Evolutionary conservation across 2,797 vertebrate species (phyloP), one percentile per base, ranked within the genome.

Genomic region (Microctenopoma steveboyesi): DNA sequence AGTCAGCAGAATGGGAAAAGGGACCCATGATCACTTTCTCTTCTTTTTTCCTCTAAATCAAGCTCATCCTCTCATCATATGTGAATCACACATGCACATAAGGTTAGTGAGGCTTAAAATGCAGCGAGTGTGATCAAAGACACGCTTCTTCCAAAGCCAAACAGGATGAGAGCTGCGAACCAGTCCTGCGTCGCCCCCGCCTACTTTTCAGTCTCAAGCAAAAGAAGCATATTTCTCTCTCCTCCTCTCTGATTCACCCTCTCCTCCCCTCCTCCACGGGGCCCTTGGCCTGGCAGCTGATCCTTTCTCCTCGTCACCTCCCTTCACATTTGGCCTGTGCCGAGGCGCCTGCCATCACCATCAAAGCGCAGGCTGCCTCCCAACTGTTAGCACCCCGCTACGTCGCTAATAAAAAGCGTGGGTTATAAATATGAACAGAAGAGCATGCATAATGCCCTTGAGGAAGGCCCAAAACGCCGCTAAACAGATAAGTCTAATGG

Each of bases 401-500:
- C 35, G 83, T 71, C 4, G 74, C 89, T 92, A 91, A 91, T 92
- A 92, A 92, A 91, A 91, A 89, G 86, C 84, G 83, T 57, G 84
- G 85, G 88, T 89, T 90, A 91, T 92, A 91, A 91, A 92, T 91
- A 91, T 91, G 91, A 92, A 87, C 66, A 86, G 86, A 91, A 72
- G 83, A 88, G 83, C 88, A 81, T 86, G 88, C 82, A 82, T 84
- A 88, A 88, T 87, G 84, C 87, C 90, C 90, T 84, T 61, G 86
- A 89, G 91, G 87, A 91, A 78, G 78, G 79, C 89, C 88, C 90
- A 86, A 90, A 91, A 89, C 90, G 84, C 88, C 86, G 70, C 88
- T 91, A 91, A 91, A 89, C 81, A 90, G 86, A 87, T 89, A 83
- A 86, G 89, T 72, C 78, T 89, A 89, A 92, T 89, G 85, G 84